Evolutionary conservation across 92 coral and sea anemone species (phyloP), one percentile per base, ranked within the genome.

Genomic region (Ricordea florida): DNA sequence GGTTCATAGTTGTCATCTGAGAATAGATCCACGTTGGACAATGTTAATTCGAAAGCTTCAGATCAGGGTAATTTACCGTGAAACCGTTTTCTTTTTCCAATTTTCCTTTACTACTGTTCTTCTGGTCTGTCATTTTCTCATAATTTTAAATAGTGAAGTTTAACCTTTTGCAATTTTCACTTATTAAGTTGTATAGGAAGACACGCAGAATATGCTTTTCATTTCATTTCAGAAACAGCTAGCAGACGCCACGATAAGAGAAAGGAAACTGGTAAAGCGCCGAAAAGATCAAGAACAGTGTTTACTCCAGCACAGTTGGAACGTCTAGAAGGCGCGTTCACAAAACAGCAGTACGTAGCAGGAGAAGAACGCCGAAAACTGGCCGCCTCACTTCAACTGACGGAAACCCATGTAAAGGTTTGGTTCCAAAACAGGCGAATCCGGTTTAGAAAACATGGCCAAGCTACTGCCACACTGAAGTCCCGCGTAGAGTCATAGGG

Each of bases 401-500:
- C 96, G 7, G 96, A 90, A 76, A 90, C 92, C 30, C 96, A 87
- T 32, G 96, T 90, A 15, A 90, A 90, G 48, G 96, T 90, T 25
- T 90, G 96, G 96, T 90, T 90, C 66, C 96, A 90, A 52, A 90
- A 90, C 67, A 80, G 96, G 34, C 48, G 96, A 18, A 90, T 90
- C 55, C 76, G 92, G 62, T 83, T 77, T 49, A 65, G 96, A 37
- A 87, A 87, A 48, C 92, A 82, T 20, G 76, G 41, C 3, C 42
- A 42, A n/a, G n/a, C n/a, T n/a, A n/a, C n/a, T n/a, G n/a, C n/a
- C n/a, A n/a, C n/a, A n/a, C n/a, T n/a, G n/a, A n/a, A n/a, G n/a
- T n/a, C n/a, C n/a, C n/a, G n/a, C n/a, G n/a, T n/a, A n/a, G n/a
- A n/a, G n/a, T n/a, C n/a, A n/a, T n/a, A n/a, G n/a, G n/a, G n/a